These are phyloP conservation scores for Smithornis capensis DNA, from an alignment of 2,113 vertebrate species.

Conservation along the genomic window DNA sequence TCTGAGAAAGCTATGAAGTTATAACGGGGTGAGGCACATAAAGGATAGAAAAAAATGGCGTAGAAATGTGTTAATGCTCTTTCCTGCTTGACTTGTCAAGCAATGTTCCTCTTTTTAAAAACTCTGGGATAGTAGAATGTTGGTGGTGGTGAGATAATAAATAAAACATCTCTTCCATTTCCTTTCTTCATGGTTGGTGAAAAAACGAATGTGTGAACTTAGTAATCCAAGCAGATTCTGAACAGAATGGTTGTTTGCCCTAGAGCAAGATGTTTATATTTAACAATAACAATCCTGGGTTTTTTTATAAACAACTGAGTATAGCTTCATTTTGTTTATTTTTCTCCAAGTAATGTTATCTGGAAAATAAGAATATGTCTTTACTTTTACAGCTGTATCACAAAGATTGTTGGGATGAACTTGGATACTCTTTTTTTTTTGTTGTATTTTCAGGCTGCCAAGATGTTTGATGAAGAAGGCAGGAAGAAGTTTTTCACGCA, in stretches of 20 bases:
- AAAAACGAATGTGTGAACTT: background rate
- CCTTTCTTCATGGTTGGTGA: background rate
- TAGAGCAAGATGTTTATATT: background rate
- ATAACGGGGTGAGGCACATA: background rate
- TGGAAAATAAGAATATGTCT: background rate
- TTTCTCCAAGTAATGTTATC: background rate
- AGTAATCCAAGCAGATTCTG: background rate
- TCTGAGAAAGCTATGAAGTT: background rate
- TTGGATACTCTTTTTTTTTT: background rate
- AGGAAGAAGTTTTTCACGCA: slow-evolving; percentile 98
- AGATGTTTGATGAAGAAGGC: slow-evolving; percentile 95
- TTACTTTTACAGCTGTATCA: background rate
- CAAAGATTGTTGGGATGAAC: background rate
- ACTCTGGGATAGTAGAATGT: background rate
- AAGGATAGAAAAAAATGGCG: background rate
- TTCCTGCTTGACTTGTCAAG: background rate
- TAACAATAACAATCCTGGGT: background rate
- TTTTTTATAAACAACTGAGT: background rate
- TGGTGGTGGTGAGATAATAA: background rate
- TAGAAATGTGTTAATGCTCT: background rate
- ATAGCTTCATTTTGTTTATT: background rate
- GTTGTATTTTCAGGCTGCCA: slow-evolving; percentile 84
- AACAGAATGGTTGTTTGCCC: background rate
- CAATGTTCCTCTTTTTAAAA: background rate
- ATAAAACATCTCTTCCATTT: background rate